A percentile compares a stretch with the other conserved stretches of the same genome.
Evolutionary conservation across 1,140 invertebrate genomes (phyloP).

Genomic region (Sarcophaga bullata): DNA sequence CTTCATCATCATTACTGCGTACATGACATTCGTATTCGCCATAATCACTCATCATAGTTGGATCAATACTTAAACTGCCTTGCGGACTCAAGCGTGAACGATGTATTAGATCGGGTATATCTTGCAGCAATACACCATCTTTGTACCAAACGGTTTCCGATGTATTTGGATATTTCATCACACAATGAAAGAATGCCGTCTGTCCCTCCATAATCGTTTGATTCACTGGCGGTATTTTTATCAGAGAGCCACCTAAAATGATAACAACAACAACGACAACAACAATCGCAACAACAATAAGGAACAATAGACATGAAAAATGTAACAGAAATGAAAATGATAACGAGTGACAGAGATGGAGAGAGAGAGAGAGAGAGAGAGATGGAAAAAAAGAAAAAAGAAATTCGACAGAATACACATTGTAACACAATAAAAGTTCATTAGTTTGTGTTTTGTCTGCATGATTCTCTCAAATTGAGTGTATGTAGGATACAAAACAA

Average conservation of each 20-base stretch:
- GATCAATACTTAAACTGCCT: slow-evolving; percentile 81
- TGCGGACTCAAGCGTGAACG: slow-evolving; percentile 72
- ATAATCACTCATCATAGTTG: slow-evolving; percentile 81
- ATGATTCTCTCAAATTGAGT: too few species aligned
- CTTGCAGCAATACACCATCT: slow-evolving; percentile 72
- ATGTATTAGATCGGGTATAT: slow-evolving; percentile 73
- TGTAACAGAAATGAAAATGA: background rate
- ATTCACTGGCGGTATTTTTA: slow-evolving; percentile 82
- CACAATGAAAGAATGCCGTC: slow-evolving; percentile 83
- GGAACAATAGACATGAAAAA: background rate
- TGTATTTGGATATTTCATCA: slow-evolving; percentile 73
- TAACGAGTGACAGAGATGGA: background rate
- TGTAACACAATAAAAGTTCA: slow-evolving; percentile 9
- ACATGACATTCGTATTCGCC: slow-evolving; percentile 92
- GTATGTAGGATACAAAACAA: too few species aligned
- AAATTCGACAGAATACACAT: background rate
- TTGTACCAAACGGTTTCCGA: slow-evolving; percentile 77
- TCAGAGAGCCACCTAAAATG: slow-evolving; percentile 56
- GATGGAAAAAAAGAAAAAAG: background rate
- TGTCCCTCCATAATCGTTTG: slow-evolving; percentile 88
- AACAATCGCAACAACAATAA: slow-evolving; percentile 27
- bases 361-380: background rate
- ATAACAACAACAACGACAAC: background rate
- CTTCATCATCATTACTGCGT: slow-evolving; percentile 79
- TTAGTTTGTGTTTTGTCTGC: background rate